Evolutionary conservation across 2,888 invertebrate species (phyloP).

Genomic region (Calliopum simillimum): DNA sequence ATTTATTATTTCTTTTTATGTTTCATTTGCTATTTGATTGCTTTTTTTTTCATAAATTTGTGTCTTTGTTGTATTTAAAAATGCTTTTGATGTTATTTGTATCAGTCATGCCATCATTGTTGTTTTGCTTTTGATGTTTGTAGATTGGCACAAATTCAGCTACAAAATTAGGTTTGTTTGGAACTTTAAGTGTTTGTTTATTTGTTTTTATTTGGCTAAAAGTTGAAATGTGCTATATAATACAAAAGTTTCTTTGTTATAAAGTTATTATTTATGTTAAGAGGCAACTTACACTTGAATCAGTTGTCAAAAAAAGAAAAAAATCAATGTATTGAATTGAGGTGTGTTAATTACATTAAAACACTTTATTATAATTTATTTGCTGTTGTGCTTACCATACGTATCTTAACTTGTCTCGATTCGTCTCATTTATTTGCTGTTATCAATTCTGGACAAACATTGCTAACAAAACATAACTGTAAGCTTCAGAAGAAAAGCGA

Average conservation of each 20-base stretch:
- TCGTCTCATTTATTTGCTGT: too few species aligned
- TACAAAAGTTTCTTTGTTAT: background rate
- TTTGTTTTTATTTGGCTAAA: slow-evolving; percentile 16
- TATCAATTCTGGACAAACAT: too few species aligned
- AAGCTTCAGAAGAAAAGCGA: too few species aligned
- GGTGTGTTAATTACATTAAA: too few species aligned
- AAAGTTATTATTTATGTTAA: too few species aligned
- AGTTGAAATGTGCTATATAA: slow-evolving; percentile 38
- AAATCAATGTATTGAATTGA: too few species aligned
- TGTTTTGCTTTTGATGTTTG: slow-evolving; percentile 17
- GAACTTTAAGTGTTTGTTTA: background rate
- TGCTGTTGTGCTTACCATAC: too few species aligned
- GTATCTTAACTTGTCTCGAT: too few species aligned
- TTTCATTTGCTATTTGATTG: slow-evolving; percentile 32
- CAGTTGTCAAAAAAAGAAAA: too few species aligned
- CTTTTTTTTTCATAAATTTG: slow-evolving; percentile 25
- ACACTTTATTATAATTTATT: too few species aligned
- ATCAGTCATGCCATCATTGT: slow-evolving; percentile 25
- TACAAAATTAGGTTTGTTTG: background rate
- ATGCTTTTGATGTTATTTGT: background rate
- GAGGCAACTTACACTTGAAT: too few species aligned
- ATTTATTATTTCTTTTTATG: slow-evolving; percentile 34
- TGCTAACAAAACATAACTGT: too few species aligned
- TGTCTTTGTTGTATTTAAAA: slow-evolving; percentile 4
- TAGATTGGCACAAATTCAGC: slow-evolving; percentile 6